These are phyloP conservation scores for Nibea albiflora DNA, from an alignment of 2,113 vertebrate genomes.

Conservation along the genomic window DNA sequence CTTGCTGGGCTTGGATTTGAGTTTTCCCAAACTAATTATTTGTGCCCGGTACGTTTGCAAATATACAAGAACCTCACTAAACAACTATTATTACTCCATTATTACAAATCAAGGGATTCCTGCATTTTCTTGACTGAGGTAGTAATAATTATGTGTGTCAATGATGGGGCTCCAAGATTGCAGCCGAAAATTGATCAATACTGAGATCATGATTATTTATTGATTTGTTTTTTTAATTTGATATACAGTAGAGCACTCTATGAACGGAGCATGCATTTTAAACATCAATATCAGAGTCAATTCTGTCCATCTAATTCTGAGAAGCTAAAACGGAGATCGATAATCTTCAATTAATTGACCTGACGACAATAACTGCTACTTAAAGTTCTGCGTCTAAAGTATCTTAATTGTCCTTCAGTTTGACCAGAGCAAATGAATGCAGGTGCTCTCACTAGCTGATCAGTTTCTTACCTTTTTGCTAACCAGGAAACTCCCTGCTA, in stretches of 20 bases:
- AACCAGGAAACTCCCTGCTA: conserved; percentile 96
- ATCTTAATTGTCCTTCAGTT: not conserved
- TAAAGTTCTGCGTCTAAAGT: not conserved
- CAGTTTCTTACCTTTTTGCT: conserved; percentile 93
- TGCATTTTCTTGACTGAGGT: not conserved
- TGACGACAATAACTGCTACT: not conserved
- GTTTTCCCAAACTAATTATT: not conserved
- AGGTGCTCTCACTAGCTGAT: not conserved
- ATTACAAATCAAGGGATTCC: not conserved
- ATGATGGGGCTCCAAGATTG: too few relatives aligned
- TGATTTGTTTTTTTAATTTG: too few relatives aligned
- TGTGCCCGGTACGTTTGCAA: not conserved
- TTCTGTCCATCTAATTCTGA: too few relatives aligned
- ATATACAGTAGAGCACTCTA: too few relatives aligned
- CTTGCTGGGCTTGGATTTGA: not conserved
- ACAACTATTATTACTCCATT: not conserved
- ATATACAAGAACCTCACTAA: not conserved
- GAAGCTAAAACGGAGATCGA: too few relatives aligned
- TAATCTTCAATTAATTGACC: too few relatives aligned
- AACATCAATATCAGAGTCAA: too few relatives aligned
- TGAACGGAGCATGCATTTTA: too few relatives aligned
- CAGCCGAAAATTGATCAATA: too few relatives aligned
- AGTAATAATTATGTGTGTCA: not conserved
- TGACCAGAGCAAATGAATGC: not conserved
- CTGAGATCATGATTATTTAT: too few relatives aligned